Evolutionary conservation across 2,113 vertebrate species (phyloP).

Genomic region (Erinaceus europaeus): DNA sequence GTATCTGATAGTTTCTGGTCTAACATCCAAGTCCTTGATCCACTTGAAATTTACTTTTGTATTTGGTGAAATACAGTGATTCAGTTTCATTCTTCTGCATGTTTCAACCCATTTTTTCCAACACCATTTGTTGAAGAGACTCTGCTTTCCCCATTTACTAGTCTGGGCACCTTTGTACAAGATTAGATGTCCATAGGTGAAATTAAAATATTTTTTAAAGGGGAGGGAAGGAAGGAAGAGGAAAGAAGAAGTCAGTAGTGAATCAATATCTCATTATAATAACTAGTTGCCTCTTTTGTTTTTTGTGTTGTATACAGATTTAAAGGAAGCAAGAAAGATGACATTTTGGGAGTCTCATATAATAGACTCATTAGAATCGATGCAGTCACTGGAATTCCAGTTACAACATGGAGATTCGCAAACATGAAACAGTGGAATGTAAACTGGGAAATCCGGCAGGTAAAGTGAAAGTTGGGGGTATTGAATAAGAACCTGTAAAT

Average conservation of each 20-base stretch:
- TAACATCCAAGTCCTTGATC: too few relatives aligned
- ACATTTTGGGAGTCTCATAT: slow-evolving; percentile 96
- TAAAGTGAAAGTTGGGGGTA: slow-evolving; percentile 57
- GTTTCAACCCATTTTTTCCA: too few relatives aligned
- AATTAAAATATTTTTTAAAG: too few relatives aligned
- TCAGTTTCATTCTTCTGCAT: too few relatives aligned
- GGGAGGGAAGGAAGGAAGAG: too few relatives aligned
- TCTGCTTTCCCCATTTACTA: too few relatives aligned
- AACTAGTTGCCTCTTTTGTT: neutral
- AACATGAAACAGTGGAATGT: slow-evolving; percentile 99
- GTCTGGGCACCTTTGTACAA: too few relatives aligned
- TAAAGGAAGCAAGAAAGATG: slow-evolving; percentile 94
- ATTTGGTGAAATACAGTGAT: too few relatives aligned
- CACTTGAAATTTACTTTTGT: too few relatives aligned
- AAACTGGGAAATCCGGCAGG: slow-evolving; percentile 99
- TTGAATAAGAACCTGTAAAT: neutral
- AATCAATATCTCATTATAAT: neutral
- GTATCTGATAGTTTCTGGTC: too few relatives aligned
- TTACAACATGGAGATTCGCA: slow-evolving; percentile 96
- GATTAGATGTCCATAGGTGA: too few relatives aligned
- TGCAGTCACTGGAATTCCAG: slow-evolving; percentile 88
- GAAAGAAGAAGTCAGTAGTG: neutral
- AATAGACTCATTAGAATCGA: slow-evolving; percentile 96
- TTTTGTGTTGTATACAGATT: slow-evolving; percentile 83
- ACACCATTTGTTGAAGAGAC: too few relatives aligned